phyloP scores from a whole-genome alignment of 2,888 invertebrate genomes.

The Stenoptilia bipunctidactyla region DNA sequence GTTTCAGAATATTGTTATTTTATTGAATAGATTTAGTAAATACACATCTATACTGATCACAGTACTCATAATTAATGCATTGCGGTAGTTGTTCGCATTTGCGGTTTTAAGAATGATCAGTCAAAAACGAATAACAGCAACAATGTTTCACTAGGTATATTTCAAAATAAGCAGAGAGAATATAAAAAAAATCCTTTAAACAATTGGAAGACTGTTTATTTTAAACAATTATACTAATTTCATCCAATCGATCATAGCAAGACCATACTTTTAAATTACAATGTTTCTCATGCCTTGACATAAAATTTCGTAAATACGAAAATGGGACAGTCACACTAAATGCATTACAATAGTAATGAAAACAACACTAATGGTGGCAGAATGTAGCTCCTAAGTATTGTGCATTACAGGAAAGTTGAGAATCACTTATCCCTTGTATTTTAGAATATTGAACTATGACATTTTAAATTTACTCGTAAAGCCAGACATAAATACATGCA shows the following conservation, averaged over 20 bases:
- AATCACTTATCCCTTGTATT: conserved; percentile 55
- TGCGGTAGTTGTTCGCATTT: too few relatives aligned
- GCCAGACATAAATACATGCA: conserved; percentile 61
- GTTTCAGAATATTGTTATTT: too few relatives aligned
- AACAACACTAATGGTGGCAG: conserved; percentile 10
- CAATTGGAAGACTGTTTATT: conserved; percentile 57
- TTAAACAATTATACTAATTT: conserved; percentile 24
- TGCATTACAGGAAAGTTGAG: conserved; percentile 32
- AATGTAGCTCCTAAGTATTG: conserved; percentile 32
- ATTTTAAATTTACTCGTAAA: conserved; percentile 43
- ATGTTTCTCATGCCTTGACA: neutral
- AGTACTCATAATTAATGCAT: too few relatives aligned
- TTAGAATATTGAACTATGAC: conserved; percentile 51
- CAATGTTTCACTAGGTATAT: too few relatives aligned
- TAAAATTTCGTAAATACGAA: conserved; percentile 3
- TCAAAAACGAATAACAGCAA: too few relatives aligned
- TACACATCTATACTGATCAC: too few relatives aligned
- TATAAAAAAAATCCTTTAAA: too few relatives aligned
- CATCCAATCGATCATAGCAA: conserved; percentile 1
- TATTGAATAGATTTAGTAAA: too few relatives aligned
- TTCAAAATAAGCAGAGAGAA: too few relatives aligned
- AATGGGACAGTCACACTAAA: conserved; percentile 23
- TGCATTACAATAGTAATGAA: conserved; percentile 18
- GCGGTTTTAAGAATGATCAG: too few relatives aligned
- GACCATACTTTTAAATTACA: conserved; percentile 2